These are phyloP conservation scores for Trichonephila clavata DNA, from an alignment of 1,140 invertebrate genomes.

Conservation along the genomic window DNA sequence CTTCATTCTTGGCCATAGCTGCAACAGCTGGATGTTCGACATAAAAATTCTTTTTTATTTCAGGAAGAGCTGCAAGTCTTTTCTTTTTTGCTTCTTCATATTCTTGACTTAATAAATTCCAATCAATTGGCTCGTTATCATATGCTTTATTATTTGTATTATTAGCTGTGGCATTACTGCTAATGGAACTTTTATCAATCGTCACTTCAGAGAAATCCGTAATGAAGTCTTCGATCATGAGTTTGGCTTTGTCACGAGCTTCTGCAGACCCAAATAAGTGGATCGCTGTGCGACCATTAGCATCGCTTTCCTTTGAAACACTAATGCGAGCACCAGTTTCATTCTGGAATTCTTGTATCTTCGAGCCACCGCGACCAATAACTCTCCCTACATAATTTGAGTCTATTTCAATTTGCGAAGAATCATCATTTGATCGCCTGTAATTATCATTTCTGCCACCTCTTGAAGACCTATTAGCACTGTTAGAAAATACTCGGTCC, in stretches of 20 bases:
- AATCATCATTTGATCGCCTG: constrained; percentile 17
- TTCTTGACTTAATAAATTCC: constrained; percentile 79
- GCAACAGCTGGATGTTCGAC: constrained; percentile 87
- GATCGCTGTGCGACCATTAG: constrained; percentile 68
- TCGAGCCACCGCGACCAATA: constrained; percentile 93
- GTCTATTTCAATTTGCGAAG: constrained; percentile 45
- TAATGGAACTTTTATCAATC: not conserved
- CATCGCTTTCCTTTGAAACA: constrained; percentile 79
- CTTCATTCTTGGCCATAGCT: constrained; percentile 85
- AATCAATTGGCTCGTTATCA: constrained; percentile 80
- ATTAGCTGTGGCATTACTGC: not conserved
- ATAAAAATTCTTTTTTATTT: constrained; percentile 92
- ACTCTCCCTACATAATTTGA: constrained; percentile 81
- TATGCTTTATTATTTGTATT: not conserved
- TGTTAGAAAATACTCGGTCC: not conserved
- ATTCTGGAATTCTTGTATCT: constrained; percentile 96
- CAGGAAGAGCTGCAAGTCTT: constrained; percentile 84
- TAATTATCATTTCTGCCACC: not conserved
- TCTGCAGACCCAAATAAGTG: constrained; percentile 83
- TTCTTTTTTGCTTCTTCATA: constrained; percentile 82
- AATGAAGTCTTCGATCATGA: constrained; percentile 82
- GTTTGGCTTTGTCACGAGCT: constrained; percentile 82
- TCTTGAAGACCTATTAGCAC: not conserved
- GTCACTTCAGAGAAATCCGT: not conserved
- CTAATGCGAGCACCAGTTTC: constrained; percentile 88